Conservation (phyloP, 2,113 vertebrate species). For the Rhagologus leucostigma region DNA sequence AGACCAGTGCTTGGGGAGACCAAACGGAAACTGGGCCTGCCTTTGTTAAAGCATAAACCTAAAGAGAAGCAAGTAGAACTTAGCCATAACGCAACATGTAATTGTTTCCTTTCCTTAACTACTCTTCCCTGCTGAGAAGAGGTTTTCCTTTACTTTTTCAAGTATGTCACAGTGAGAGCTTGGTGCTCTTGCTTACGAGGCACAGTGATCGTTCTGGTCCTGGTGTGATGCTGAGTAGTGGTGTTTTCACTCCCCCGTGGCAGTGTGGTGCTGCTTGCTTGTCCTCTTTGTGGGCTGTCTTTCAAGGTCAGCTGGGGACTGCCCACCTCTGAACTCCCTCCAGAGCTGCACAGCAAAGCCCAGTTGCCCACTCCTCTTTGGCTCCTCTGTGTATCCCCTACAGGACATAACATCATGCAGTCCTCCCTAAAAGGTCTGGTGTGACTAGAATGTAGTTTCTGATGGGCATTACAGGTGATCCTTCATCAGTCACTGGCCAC, state of each 20-base stretch:
- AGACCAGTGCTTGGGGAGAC: not conserved
- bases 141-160: not conserved
- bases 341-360: not conserved
- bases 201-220: not conserved
- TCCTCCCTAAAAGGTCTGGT: not conserved
- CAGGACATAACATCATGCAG: not conserved
- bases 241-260: not conserved
- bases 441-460: not conserved
- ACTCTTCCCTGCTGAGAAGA: not conserved
- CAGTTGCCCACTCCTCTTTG: not conserved
- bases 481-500: not conserved
- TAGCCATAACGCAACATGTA: not conserved
- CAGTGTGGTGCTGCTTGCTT: not conserved
- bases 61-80: not conserved
- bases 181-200: not conserved
- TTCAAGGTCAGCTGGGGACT: not conserved
- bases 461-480: not conserved
- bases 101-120: not conserved
- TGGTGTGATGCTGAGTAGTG: not conserved
- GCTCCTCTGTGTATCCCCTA: not conserved
- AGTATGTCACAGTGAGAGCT: not conserved
- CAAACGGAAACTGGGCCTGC: not conserved
- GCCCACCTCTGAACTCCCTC: not conserved
- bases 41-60: not conserved
- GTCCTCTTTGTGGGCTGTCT: not conserved